Evolutionary conservation across 2,888 invertebrate genomes (phyloP), one percentile per base, ranked within the genome.

Genomic region (Litoditis marina): DNA sequence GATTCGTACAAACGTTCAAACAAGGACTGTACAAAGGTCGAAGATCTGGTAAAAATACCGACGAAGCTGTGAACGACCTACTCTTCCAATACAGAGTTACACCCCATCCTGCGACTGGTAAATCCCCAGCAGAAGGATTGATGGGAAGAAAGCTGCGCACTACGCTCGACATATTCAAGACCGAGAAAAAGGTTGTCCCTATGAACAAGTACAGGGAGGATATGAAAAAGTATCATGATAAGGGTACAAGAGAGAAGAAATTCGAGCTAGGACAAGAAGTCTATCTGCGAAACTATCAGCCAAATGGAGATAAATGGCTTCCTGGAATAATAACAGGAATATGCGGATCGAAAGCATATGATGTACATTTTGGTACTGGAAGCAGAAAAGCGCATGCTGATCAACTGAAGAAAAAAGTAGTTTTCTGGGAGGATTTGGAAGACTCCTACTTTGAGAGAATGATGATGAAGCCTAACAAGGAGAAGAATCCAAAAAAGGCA

Each of bases 291-390:
- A 55, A 55, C 22, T 55, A 19, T 31, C 27, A 22, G 8, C 30
- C 19, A n/a, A 27, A 44, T 8, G 57, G 57, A 30, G 57, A 57
- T 31, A 57, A 57, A 50, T 57, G 57, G 57, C 28, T 57, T 22
- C 47, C 47, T 5, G 57, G 49, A 8, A 28, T 57, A n/a, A 19
- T 57, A 28, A 32, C 39, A n/a, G 53, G 32, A 28, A 31, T n/a
- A 31, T 13, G 16, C 19, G 34, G 53, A n/a, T n/a, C 7, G 13
- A 53, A 31, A 25, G 16, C 32, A 22, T 53, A 53, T 31, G 32
- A 31, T 31, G 53, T 53, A 22, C 53, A 53, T 31, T 53, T 28
- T 28, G 53, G 53, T n/a, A 19, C 22, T 3, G 53, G 53, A 19
- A 16, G 31, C 13, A 13, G 53, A 8, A 34, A 53, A 53, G n/a